Conservation (phyloP, 2,888 invertebrate species). For the Nudaria mundana region DNA sequence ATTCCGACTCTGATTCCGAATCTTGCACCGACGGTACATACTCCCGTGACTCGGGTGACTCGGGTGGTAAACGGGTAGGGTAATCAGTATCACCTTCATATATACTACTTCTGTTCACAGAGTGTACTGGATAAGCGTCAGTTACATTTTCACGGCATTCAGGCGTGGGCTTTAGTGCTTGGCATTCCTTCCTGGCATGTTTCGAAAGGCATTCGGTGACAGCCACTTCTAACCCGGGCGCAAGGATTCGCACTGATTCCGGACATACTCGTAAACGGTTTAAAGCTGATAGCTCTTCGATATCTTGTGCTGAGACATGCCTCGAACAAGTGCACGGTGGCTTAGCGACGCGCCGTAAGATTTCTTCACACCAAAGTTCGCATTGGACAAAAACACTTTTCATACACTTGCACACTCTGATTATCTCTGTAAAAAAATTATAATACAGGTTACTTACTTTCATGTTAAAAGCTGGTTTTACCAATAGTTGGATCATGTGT, state of each 20-base stretch:
- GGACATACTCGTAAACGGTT: constrained; percentile 33
- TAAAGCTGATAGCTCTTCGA: constrained; percentile 43
- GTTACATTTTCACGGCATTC: constrained; percentile 36
- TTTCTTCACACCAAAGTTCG: constrained; percentile 70
- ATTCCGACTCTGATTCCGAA: background rate
- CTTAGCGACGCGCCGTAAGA: constrained; percentile 53
- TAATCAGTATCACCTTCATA: constrained; percentile 2
- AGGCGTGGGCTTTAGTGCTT: constrained; percentile 34
- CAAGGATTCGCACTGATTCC: constrained; percentile 33
- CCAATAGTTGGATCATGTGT: no score
- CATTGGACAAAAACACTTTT: constrained; percentile 71
- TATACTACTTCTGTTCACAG: constrained; percentile 22
- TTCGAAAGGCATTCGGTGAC: constrained; percentile 46
- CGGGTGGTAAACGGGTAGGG: constrained; percentile 4
- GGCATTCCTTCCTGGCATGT: constrained; percentile 31
- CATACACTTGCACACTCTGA: constrained; percentile 70
- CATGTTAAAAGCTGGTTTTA: background rate
- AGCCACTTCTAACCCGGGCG: constrained; percentile 48
- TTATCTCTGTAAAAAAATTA: constrained; percentile 40
- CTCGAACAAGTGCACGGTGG: constrained; percentile 64
- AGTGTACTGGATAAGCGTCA: constrained; percentile 47
- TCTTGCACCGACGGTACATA: constrained; percentile 6
- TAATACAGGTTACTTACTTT: background rate
- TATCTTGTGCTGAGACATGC: constrained; percentile 49
- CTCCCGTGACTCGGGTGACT: no score